Percentiles rank a stretch among this genome's conserved stretches.
Evolutionary conservation across 2,113 vertebrate genomes (phyloP).

Genomic region (Paedocypris sp.): DNA sequence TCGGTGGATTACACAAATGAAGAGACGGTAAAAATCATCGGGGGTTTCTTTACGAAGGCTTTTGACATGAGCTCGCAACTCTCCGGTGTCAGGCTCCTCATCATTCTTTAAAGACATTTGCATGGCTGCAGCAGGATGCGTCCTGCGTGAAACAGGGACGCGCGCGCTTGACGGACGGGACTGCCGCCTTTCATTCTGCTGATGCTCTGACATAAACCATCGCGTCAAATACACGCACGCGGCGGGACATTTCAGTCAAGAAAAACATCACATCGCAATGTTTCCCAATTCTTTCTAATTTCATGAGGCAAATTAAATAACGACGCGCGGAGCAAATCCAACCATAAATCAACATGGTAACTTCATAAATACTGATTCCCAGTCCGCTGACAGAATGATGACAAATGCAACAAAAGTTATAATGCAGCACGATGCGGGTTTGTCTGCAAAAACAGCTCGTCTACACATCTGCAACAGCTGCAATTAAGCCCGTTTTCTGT

Average conservation of each 20-base stretch:
- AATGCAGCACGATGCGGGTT: neutral
- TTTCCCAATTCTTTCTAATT: no score
- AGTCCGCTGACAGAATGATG: no score
- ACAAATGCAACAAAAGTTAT: neutral
- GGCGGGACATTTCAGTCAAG: no score
- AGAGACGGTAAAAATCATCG: neutral
- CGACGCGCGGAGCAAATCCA: no score
- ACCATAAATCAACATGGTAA: no score
- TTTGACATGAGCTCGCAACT: neutral
- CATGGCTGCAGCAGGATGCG: neutral
- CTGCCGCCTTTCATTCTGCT: no score
- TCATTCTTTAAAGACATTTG: neutral
- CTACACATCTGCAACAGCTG: slow-evolving; percentile 22
- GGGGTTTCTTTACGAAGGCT: neutral
- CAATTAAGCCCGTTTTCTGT: neutral
- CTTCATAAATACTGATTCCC: no score
- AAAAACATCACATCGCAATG: no score
- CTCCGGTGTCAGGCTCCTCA: neutral
- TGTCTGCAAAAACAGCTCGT: no score
- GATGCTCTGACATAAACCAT: no score
- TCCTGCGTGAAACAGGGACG: neutral
- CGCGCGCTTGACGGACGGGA: slow-evolving; percentile 10
- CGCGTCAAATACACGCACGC: no score
- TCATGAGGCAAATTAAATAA: no score
- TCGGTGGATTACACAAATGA: neutral